These are phyloP conservation scores for Laticauda colubrina DNA, from an alignment of 2,113 vertebrate species.

Conservation along the genomic window DNA sequence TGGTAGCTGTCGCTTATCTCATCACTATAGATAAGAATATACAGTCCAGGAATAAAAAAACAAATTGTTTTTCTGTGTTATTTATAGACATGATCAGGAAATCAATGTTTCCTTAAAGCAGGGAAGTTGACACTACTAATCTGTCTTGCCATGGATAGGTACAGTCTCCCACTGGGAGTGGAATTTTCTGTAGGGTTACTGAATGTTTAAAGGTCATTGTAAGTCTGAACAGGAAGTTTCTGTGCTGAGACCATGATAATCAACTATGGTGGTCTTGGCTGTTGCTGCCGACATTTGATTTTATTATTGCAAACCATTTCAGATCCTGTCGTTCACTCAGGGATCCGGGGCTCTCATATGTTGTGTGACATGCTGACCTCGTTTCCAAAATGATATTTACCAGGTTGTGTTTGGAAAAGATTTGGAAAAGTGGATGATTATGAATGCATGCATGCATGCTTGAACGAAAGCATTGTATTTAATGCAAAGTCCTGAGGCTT, in stretches of 20 bases:
- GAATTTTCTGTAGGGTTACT: not conserved
- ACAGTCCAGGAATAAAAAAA: constrained; percentile 18
- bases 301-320: not conserved
- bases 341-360: not conserved
- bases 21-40: constrained; percentile 18
- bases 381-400: not conserved
- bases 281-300: not conserved
- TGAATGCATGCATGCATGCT: not conserved
- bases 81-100: constrained; percentile 52
- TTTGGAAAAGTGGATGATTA: not conserved
- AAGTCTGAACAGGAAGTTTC: not conserved
- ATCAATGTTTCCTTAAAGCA: constrained; percentile 32
- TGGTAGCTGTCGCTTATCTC: constrained; percentile 9
- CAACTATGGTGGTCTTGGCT: not conserved
- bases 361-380: not conserved
- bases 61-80: constrained; percentile 16
- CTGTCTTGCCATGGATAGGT: constrained; percentile 8
- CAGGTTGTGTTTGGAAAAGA: not conserved
- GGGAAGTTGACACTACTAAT: constrained; percentile 23
- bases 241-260: not conserved
- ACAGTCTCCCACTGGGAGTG: not conserved
- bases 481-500: not conserved
- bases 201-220: not conserved
- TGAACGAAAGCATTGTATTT: not conserved
- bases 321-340: not conserved